A percentile compares a stretch with the other conserved stretches of the same genome.
Evolutionary conservation across 2,888 invertebrate genomes (phyloP).

Genomic region (Ormyrus thymus): DNA sequence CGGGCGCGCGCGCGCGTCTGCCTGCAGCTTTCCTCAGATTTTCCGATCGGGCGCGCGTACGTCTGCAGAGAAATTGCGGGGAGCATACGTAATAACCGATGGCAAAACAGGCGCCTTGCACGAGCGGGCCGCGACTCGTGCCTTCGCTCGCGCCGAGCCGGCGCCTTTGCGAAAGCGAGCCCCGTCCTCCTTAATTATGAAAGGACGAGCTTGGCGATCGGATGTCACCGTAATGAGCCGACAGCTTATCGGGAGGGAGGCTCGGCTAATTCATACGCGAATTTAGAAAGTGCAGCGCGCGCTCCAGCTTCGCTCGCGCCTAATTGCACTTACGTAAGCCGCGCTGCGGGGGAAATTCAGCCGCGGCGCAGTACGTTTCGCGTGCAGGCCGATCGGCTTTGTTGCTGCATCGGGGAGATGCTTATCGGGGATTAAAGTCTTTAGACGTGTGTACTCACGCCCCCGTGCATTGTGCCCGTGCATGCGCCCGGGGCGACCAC

Average conservation of each 20-base stretch:
- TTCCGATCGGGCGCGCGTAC: too few species aligned
- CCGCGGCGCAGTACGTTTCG: conserved; percentile 10
- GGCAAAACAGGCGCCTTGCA: too few species aligned
- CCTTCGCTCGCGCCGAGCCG: too few species aligned
- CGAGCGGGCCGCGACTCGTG: too few species aligned
- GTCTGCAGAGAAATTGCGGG: too few species aligned
- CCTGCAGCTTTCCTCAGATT: too few species aligned
- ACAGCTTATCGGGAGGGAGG: conserved; percentile 3
- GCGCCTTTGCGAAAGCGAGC: too few species aligned
- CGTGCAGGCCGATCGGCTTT: conserved; percentile 1
- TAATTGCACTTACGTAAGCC: conserved; percentile 64
- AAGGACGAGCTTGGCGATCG: neutral
- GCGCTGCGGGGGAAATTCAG: neutral
- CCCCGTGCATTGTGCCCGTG: too few species aligned
- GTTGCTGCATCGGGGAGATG: conserved; percentile 23
- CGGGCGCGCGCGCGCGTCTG: too few species aligned
- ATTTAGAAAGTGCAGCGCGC: conserved; percentile 67
- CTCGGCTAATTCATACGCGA: conserved; percentile 67
- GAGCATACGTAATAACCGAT: too few species aligned
- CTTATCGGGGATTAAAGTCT: conserved; percentile 23
- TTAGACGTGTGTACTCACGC: conserved; percentile 6
- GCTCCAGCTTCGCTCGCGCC: conserved; percentile 55
- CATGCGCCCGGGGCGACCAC: too few species aligned
- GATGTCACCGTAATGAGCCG: conserved; percentile 52
- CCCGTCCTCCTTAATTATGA: too few species aligned